Evolutionary conservation across 2,113 vertebrate species (phyloP), one percentile per base, ranked within the genome.

Genomic region (Pagrus major): DNA sequence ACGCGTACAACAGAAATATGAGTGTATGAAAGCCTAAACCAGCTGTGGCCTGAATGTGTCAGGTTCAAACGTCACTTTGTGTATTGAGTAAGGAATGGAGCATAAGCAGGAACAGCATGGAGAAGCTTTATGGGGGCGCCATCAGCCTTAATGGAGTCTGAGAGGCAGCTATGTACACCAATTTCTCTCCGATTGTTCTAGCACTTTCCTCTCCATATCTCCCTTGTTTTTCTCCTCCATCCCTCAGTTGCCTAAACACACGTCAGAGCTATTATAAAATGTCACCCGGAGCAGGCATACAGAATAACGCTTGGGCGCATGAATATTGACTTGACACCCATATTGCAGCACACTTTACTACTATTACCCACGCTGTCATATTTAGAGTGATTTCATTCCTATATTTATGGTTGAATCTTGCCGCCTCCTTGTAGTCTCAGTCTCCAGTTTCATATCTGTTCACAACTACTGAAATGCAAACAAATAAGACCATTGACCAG

Each of bases 11-110:
- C 78, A 84, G 65, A 69, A 84, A 84, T 91, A 75, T 65, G 65
- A 78, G 80, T 71, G 80, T 80, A 70, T 81, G 35, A 81, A 87
- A 90, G 87, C 79, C 59, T 84, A 86, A 88, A 90, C 60, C 82
- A 88, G 82, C 82, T 83, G 64, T 88, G 88, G 78, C 91, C 92
- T 92, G 78, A 92, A 91, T 91, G 86, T 90, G 90, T 91, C 91
- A 88, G 82, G 89, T 89, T 85, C 80, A 91, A 90, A 91, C 84
- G 21, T 86, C 86, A 88, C 44, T 85, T 78, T 86, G 75, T 82
- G 81, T 81, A 49, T 71, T 71, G 78, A 88, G 63, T 80, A 41
- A 83, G 80, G 74, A 82, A 52, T 67, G 66, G 60, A 69, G 63
- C 74, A 61, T 52, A 76, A 89, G 81, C 69, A 88, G 79, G 60